Conservation (phyloP, 1,140 invertebrate species). For the Bombus cullumanus region DNA sequence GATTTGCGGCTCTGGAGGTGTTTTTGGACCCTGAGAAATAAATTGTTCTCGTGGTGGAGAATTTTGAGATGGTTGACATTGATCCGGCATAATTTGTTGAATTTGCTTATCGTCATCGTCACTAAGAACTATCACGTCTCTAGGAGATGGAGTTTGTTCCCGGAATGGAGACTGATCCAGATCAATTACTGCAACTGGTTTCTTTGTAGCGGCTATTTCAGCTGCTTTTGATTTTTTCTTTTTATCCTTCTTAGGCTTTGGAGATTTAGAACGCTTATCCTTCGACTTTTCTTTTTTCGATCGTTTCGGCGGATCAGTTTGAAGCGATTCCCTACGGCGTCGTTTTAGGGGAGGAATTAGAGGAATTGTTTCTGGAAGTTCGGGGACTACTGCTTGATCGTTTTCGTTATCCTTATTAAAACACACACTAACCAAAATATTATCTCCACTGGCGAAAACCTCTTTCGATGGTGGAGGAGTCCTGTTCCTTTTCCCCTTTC, state of each 20-base stretch:
- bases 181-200: conserved; percentile 93
- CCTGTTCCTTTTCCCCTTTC: conserved; percentile 83
- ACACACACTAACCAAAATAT: conserved; percentile 95
- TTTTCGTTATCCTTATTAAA: conserved; percentile 90
- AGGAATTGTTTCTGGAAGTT: conserved; percentile 81
- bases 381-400: conserved; percentile 59
- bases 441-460: conserved; percentile 95
- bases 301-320: conserved; percentile 76
- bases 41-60: conserved; percentile 79
- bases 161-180: conserved; percentile 92
- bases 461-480: conserved; percentile 90
- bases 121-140: conserved; percentile 91
- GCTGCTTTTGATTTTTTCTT: conserved; percentile 83
- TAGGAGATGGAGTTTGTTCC: conserved; percentile 90
- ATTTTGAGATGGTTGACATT: conserved; percentile 64
- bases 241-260: conserved; percentile 81
- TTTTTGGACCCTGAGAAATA: conserved; percentile 86
- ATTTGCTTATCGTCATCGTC: conserved; percentile 88
- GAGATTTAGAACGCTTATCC: conserved; percentile 82
- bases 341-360: conserved; percentile 77
- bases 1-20: conserved; percentile 88
- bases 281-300: conserved; percentile 81
- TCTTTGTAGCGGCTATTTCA: conserved; percentile 82
- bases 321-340: conserved; percentile 72
- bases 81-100: conserved; percentile 75